Base-by-base conservation (phyloP, 2,113 vertebrate species). In the Hepsetus odoe region DNA sequence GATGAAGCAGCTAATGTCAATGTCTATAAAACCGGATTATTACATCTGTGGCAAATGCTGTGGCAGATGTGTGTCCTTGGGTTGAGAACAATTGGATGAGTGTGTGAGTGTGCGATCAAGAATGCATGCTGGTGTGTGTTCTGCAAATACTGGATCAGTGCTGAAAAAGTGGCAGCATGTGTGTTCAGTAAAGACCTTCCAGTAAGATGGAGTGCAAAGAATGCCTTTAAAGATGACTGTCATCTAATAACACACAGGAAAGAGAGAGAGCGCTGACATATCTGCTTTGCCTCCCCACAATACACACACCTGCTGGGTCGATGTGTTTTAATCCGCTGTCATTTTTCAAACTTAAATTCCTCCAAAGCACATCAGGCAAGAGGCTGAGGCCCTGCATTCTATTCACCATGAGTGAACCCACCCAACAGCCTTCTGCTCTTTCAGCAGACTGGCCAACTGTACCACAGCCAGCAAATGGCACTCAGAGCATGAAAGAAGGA, bases 301-400 rank as follows among this genome's bases (percentile, higher is more conserved):
- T 84, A 73, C 79, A 62, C 83, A 79, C 89, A 91, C 82, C 89
- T 90, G 88, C 82, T 77, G 20, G 2, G 0, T 4, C 44, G 51
- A 0, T 67, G 46, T 8, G 53, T 66, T 81, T 81, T 89, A 90
- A 90, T 86, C 89, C 85, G 14, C 51, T 22, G 74, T 68, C 74
- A 53, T 80, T 80, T 53, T 89, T 88, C 86, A 89, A 55, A 82
- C 38, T 56, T 78, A 68, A 87, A 93, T 91, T 91, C 89, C 90
- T 89, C 82, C 49, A 42, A 84, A 84, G 86, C 81, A 86, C 84
- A 87, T 90, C 85, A 88, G 79, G 74, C 71, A 61, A 75, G 79
- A 84, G 14, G 78, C 78, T n/a, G 81, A 53, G 38, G 59, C 53
- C 84, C 65, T 40, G 82, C 81, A 85, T 49, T 72, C 77, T 72